Evolutionary conservation across 1,140 invertebrate genomes (phyloP), one percentile per base, ranked within the genome.

Genomic region (Drosophila truncata): DNA sequence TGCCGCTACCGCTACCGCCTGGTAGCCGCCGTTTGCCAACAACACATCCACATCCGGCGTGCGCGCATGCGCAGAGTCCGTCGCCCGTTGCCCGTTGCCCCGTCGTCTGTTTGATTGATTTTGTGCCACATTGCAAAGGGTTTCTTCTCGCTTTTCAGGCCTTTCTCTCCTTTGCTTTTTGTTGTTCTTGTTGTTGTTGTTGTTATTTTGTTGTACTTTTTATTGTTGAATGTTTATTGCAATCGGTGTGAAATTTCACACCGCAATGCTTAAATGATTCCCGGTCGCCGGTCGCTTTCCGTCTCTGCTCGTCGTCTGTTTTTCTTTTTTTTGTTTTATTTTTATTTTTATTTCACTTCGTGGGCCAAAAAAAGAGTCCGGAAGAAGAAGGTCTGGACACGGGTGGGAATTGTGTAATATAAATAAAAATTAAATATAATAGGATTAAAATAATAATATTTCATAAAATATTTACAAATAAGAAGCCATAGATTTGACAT

Each of bases 191-290:
- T 16, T 16, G 5, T 60, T 37, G 49, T 27, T 64, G 80, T 64
- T 88, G 47, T 6, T 14, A 27, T 83, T 61, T 39, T 63, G 64
- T 80, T 78, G 75, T 77, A 70, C 72, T 86, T 73, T 85, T 81
- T 63, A 65, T 41, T 58, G 76, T 80, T 91, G 72, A 80, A 77
- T 82, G 91, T 92, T 92, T 90, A 90, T 90, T 90, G 81, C 85
- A 73, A 90, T 90, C 86, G 91, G 91, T 92, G 91, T 92, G 91
- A 92, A 92, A 92, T 92, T 92, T 92, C 91, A 92, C 91, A 92
- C 91, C 91, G 91, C 77, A 82, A 88, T 88, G 91, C 86, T 86
- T 88, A 92, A 92, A 92, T 90, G 85, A 90, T 90, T 90, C 71
- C 82, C 63, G 78, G 44, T 60, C 55, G 44, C 74, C 44, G 67